Evolutionary conservation across 2,113 vertebrate species (phyloP), one percentile per base, ranked within the genome.

Genomic region (Chionodraco myersi): DNA sequence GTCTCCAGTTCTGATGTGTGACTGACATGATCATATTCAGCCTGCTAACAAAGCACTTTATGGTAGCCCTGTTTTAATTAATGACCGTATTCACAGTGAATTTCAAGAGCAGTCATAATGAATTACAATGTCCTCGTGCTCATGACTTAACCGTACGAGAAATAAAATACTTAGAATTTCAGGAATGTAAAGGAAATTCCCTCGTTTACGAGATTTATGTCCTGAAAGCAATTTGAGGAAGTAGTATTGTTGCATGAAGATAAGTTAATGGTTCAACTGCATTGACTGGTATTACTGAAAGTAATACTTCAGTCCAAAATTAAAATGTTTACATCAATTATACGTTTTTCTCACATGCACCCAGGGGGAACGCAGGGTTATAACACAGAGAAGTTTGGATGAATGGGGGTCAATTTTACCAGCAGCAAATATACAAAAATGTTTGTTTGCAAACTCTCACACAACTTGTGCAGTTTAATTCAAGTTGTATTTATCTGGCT

Each of bases 1-100:
- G 64, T 81, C 61, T 69, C 66, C 71, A 51, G 66, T 53, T 4
- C 59, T 73, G 72, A 76, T 48, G 59, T 26, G 53, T 70, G 78
- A 86, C 68, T 89, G 84, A 79, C 75, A 58, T 60, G 63, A 69
- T 41, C 13, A 18, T 59, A 81, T 82, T 87, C 71, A 83, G 34
- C 52, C 54, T 12, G 45, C 56, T 58, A 56, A 82, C 82, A 88
- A 82, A 72, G 66, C 76, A 80, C 61, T 69, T 72, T 34, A 81
- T 72, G 51, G 34, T 53, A 44, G 54, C 47, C 48, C 80, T 69
- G 49, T 70, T 70, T 70, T 60, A 21, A 57, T 68, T 69, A 83
- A 80, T 73, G 36, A 61, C 69, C 56, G 7, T 70, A 44, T 53
- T 67, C 23, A 54, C 54, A 9, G 15, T 53, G 48, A 51, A 66